Conservation (phyloP, 64 coral and sea anemone genomes). For the Pocillopora damicornis region DNA sequence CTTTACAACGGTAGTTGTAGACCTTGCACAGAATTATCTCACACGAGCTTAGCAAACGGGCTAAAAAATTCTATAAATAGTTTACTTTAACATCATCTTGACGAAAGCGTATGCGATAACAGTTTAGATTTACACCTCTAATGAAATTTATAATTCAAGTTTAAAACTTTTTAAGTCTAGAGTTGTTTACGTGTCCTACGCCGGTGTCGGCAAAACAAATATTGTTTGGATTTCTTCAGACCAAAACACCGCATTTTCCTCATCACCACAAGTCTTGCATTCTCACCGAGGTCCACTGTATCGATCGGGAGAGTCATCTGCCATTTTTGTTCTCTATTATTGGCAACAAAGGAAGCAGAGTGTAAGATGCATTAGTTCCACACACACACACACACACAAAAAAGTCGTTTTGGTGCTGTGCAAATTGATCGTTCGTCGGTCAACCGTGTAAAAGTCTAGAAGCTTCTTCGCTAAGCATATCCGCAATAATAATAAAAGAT, state of each 20-base stretch:
- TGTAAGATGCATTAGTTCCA: background rate
- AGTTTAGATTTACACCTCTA: constrained; percentile 35
- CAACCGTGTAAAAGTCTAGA: too few species aligned
- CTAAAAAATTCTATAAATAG: constrained; percentile 25
- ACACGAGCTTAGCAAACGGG: background rate
- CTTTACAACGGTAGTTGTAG: background rate
- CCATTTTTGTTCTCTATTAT: background rate
- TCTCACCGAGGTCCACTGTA: background rate
- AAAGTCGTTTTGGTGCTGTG: background rate
- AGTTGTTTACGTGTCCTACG: background rate
- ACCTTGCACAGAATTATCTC: background rate
- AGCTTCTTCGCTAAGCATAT: too few species aligned
- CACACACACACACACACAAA: background rate
- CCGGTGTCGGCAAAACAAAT: background rate
- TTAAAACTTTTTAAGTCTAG: background rate
- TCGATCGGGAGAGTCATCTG: background rate
- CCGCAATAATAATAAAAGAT: too few species aligned
- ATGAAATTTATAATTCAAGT: constrained; percentile 27
- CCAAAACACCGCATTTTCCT: background rate
- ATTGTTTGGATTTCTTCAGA: background rate
- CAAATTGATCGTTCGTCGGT: too few species aligned
- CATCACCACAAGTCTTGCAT: background rate
- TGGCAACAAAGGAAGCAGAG: background rate
- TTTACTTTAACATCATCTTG: background rate
- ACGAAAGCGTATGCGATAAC: background rate